Percentiles rank a stretch among this genome's conserved stretches.
phyloP scores from a whole-genome alignment of 2,888 invertebrate genomes.

The Scaptomyza caliginosa region DNA sequence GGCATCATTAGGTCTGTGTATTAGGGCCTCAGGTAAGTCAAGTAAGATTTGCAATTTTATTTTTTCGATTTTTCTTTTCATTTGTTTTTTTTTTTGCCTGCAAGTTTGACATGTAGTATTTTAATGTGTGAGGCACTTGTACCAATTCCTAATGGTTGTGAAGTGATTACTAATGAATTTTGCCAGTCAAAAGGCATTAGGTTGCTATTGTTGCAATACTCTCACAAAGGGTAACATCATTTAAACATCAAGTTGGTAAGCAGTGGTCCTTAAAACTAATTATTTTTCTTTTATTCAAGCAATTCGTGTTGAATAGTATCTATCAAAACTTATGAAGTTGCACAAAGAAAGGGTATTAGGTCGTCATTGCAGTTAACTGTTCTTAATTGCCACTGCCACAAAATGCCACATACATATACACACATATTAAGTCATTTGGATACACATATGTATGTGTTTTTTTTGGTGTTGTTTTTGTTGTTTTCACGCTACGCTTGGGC shows the following conservation, averaged over 20 bases:
- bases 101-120: background rate
- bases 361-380: background rate
- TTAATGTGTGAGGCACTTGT: conserved; percentile 59
- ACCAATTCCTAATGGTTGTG: conserved; percentile 75
- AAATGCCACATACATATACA: conserved; percentile 6
- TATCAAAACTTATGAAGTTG: too few relatives aligned
- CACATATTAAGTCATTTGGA: conserved; percentile 1
- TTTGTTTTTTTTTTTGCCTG: background rate
- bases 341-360: background rate
- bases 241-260: background rate
- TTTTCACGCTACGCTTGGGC: conserved; percentile 54
- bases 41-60: background rate
- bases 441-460: background rate
- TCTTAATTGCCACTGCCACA: conserved; percentile 14
- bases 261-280: too few relatives aligned
- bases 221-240: background rate
- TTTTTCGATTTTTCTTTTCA: background rate
- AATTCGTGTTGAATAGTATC: too few relatives aligned
- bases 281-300: too few relatives aligned
- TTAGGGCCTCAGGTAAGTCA: background rate
- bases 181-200: conserved; percentile 47
- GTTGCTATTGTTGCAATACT: conserved; percentile 14
- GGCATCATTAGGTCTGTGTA: background rate
- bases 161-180: conserved; percentile 76
- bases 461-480: conserved; percentile 20